phyloP scores from a whole-genome alignment of 1,140 invertebrate species.

The Meloidogyne exigua region DNA sequence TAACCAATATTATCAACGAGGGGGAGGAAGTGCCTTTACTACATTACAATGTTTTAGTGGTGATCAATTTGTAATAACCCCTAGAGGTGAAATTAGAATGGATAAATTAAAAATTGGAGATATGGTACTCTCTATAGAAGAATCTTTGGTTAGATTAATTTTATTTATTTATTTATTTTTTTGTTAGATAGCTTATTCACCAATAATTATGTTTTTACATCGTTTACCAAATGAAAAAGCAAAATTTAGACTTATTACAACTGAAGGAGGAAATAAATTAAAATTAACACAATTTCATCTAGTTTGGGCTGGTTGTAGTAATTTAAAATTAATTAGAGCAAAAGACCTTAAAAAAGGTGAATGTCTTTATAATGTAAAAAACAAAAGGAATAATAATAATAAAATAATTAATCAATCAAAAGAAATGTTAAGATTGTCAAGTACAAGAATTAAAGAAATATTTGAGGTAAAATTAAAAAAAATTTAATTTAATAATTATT shows the following conservation, averaged over 20 bases:
- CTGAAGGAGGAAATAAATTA: constrained; percentile 21
- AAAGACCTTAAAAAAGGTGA: constrained; percentile 37
- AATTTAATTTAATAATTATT: constrained; percentile 2
- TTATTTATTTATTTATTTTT: neutral
- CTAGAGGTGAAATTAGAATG: constrained; percentile 42
- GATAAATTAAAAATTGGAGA: constrained; percentile 45
- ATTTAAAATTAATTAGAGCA: constrained; percentile 36
- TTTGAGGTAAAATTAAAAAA: neutral
- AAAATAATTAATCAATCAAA: constrained; percentile 1
- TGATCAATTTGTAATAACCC: constrained; percentile 43
- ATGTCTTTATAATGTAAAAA: constrained; percentile 37
- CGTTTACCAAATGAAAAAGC: constrained; percentile 38
- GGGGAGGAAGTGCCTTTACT: constrained; percentile 18
- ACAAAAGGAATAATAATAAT: constrained; percentile 2
- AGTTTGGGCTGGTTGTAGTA: constrained; percentile 25
- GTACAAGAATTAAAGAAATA: constrained; percentile 9
- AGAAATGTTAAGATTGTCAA: neutral
- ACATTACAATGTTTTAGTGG: constrained; percentile 47
- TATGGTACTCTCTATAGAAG: constrained; percentile 48
- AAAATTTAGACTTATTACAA: constrained; percentile 28
- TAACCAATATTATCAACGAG: constrained; percentile 3
- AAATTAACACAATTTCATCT: constrained; percentile 46
- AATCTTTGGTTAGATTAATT: constrained; percentile 25
- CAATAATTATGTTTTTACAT: constrained; percentile 51
- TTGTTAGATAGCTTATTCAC: constrained; percentile 45